Conservation (phyloP, 2,113 vertebrate species). For the Xiphophorus maculatus region DNA sequence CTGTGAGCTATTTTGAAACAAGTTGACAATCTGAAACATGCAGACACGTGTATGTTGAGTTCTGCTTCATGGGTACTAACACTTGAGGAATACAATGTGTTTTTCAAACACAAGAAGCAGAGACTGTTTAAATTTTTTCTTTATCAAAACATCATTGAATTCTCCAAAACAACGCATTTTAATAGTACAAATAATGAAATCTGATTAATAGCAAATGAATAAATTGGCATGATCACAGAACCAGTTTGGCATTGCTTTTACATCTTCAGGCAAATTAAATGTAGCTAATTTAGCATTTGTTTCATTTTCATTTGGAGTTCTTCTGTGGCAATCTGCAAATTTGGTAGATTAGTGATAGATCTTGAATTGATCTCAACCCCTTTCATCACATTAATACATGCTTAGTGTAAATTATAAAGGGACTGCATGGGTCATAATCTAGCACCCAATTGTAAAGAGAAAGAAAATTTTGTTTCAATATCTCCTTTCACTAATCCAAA, state of each 20-base stretch:
- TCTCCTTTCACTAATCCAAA: neutral
- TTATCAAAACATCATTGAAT: conserved; percentile 54
- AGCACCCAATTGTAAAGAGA: no score
- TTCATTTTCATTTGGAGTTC: neutral
- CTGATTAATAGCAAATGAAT: conserved; percentile 15
- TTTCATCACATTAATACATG: conserved; percentile 28
- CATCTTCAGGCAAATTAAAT: conserved; percentile 18
- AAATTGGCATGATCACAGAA: conserved; percentile 24
- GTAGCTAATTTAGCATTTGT: neutral
- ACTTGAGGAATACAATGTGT: neutral
- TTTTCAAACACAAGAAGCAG: conserved; percentile 32
- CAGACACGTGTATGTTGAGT: neutral
- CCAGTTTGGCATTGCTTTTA: conserved; percentile 45
- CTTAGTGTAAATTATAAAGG: conserved; percentile 1
- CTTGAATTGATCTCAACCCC: conserved; percentile 1
- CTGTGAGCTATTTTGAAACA: neutral
- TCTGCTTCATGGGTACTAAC: neutral
- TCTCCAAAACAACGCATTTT: conserved; percentile 10
- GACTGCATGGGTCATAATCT: no score
- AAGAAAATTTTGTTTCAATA: no score
- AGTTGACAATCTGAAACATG: neutral
- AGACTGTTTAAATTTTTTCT: conserved; percentile 43
- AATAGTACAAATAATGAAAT: conserved; percentile 44
- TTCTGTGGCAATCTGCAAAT: neutral
- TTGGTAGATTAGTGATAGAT: neutral